Conservation (phyloP, 2,113 vertebrate species). For the Leptosomus discolor region DNA sequence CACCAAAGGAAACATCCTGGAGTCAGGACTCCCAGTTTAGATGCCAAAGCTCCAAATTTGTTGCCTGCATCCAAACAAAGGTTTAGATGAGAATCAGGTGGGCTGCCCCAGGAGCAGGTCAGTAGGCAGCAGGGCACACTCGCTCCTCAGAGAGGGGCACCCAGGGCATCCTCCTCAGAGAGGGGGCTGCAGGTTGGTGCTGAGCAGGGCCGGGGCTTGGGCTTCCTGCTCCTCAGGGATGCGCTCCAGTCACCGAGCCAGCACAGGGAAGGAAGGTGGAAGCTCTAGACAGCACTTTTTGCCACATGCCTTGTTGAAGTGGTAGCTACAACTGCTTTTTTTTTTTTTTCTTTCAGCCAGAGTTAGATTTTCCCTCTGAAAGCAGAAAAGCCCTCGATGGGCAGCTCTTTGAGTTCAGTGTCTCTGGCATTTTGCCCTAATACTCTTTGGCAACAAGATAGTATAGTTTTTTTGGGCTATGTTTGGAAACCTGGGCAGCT, state of each 20-base stretch:
- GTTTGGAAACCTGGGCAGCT: not conserved
- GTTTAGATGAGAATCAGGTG: not conserved
- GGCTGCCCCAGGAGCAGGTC: not conserved
- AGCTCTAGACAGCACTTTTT: accelerated
- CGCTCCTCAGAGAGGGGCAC: no score
- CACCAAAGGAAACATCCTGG: not conserved
- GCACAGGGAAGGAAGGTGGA: not conserved
- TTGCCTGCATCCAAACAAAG: not conserved
- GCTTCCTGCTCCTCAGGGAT: not conserved
- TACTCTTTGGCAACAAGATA: not conserved
- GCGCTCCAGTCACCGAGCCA: accelerated
- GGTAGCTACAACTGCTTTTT: not conserved
- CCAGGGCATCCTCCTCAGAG: not conserved
- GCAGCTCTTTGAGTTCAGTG: not conserved
- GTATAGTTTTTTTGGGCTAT: not conserved
- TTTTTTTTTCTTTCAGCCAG: not conserved
- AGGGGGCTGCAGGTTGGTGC: accelerated
- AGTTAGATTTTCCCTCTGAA: not conserved
- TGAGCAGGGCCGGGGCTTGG: not conserved
- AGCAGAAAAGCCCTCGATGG: accelerated
- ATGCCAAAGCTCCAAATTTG: not conserved
- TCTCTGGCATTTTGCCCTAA: not conserved
- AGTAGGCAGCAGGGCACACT: not conserved
- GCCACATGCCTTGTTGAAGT: not conserved
- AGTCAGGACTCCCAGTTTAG: not conserved